These are phyloP conservation scores for Drosophila repletoides DNA, from an alignment of 1,140 invertebrate species.

Conservation along the genomic window DNA sequence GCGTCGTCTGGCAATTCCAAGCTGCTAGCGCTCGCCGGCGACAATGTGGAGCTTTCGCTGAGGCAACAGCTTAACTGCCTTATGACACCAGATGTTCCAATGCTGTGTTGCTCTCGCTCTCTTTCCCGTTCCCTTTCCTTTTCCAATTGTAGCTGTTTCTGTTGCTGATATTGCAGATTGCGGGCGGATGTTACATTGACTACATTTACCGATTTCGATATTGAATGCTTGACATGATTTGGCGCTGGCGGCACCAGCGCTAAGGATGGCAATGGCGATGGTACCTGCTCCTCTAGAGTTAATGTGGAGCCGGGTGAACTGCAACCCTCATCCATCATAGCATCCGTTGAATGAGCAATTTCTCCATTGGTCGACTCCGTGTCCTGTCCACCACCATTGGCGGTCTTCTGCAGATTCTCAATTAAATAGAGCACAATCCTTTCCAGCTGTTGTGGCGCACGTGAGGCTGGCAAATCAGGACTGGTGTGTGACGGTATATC, in stretches of 20 bases:
- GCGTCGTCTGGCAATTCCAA: conserved; percentile 43
- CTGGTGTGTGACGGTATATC: conserved; percentile 71
- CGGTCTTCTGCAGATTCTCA: conserved; percentile 84
- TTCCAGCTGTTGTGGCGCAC: conserved; percentile 86
- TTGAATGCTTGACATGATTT: conserved; percentile 83
- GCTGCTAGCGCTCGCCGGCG: conserved; percentile 53
- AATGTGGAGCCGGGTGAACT: conserved; percentile 49
- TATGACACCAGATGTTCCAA: conserved; percentile 23
- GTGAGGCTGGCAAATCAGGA: conserved; percentile 84
- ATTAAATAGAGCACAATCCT: conserved; percentile 87
- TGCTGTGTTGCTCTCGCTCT: conserved; percentile 21
- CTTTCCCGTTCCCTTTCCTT: conserved; percentile 12
- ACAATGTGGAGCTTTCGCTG: conserved; percentile 49
- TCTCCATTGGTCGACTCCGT: conserved; percentile 8
- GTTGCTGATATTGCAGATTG: conserved; percentile 57
- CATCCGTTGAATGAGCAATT: conserved; percentile 35
- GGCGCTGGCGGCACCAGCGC: conserved; percentile 83
- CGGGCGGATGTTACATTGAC: conserved; percentile 73
- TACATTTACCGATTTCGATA: conserved; percentile 83
- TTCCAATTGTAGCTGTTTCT: conserved; percentile 33
- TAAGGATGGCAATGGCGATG: conserved; percentile 60
- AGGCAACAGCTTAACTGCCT: conserved; percentile 39
- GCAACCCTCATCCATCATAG: conserved; percentile 54
- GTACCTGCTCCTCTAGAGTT: conserved; percentile 49
- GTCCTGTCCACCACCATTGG: conserved; percentile 44